A percentile compares a stretch with the other conserved stretches of the same genome.
phyloP scores from a whole-genome alignment of 2,888 invertebrate species.

The Pemphredon lugubris region DNA sequence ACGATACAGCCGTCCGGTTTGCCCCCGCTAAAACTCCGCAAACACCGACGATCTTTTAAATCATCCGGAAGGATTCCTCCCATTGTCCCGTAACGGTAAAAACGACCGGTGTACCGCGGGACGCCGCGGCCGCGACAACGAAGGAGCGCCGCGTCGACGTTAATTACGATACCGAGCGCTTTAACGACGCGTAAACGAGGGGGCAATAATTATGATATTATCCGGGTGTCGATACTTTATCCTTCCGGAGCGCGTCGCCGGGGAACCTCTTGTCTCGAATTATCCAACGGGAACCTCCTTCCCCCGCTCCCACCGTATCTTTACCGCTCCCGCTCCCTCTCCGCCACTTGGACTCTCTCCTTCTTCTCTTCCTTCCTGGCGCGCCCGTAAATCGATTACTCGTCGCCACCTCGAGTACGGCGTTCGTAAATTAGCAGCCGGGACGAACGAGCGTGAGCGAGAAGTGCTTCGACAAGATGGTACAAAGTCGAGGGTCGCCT shows the following conservation, averaged over 20 bases:
- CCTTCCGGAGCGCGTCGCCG: too few relatives aligned
- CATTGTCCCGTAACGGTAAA: neutral
- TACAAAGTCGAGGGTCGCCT: constrained; percentile 69
- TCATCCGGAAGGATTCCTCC: neutral
- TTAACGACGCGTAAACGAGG: constrained; percentile 31
- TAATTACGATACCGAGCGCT: constrained; percentile 23
- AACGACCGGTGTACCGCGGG: neutral
- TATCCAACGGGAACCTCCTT: constrained; percentile 21
- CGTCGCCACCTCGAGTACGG: constrained; percentile 61
- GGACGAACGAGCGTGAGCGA: constrained; percentile 67
- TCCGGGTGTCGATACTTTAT: constrained; percentile 37
- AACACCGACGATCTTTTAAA: too few relatives aligned
- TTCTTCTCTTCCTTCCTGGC: constrained; percentile 31
- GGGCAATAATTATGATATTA: constrained; percentile 51
- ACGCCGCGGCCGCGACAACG: too few relatives aligned
- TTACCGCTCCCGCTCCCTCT: neutral
- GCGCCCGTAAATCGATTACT: constrained; percentile 65
- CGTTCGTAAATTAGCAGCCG: constrained; percentile 68
- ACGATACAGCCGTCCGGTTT: too few relatives aligned
- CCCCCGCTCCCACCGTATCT: neutral
- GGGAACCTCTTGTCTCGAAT: constrained; percentile 32
- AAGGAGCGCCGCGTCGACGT: constrained; percentile 1
- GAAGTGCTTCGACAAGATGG: constrained; percentile 71
- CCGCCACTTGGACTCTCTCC: neutral
- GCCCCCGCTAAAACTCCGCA: too few relatives aligned